Percentiles rank a stretch among this genome's conserved stretches.
phyloP scores from a whole-genome alignment of 2,888 invertebrate genomes.

The Orthonychiurus folsomi region DNA sequence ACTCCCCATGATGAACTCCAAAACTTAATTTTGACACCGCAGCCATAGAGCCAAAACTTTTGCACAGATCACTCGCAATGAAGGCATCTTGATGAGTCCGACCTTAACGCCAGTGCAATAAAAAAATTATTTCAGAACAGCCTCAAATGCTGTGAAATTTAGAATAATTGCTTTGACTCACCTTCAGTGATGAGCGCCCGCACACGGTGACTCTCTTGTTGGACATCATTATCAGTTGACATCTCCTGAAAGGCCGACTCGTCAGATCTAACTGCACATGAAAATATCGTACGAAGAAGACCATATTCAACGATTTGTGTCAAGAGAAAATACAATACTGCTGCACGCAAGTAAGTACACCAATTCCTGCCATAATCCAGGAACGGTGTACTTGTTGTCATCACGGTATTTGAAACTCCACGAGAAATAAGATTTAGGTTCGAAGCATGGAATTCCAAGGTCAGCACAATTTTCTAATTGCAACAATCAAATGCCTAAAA shows the following conservation, averaged over 20 bases:
- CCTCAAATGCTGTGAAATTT: not conserved
- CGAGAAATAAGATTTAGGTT: conserved; percentile 27
- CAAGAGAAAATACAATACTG: conserved; percentile 21
- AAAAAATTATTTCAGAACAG: not conserved
- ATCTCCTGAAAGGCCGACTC: conserved; percentile 18
- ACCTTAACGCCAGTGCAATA: conserved; percentile 14
- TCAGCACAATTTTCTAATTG: conserved; percentile 28
- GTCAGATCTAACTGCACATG: conserved; percentile 16
- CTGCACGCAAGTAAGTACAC: conserved; percentile 26
- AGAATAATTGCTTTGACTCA: conserved; percentile 5
- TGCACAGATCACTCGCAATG: conserved; percentile 29
- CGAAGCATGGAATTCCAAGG: conserved; percentile 24
- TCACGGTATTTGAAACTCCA: conserved; percentile 20
- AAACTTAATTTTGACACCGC: conserved; percentile 62
- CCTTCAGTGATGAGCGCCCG: conserved; percentile 14
- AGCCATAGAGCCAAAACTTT: conserved; percentile 43
- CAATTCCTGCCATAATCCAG: conserved; percentile 32
- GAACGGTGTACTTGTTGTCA: conserved; percentile 9
- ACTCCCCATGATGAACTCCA: conserved; percentile 51
- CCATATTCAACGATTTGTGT: conserved; percentile 32
- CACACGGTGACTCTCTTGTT: conserved; percentile 22
- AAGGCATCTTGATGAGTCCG: conserved; percentile 27
- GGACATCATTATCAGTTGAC: conserved; percentile 30
- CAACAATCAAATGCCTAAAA: too few relatives aligned
- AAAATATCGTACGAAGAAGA: conserved; percentile 22